These are phyloP conservation scores for Nixonia krombeini DNA, from an alignment of 1,140 invertebrate species.

Conservation along the genomic window DNA sequence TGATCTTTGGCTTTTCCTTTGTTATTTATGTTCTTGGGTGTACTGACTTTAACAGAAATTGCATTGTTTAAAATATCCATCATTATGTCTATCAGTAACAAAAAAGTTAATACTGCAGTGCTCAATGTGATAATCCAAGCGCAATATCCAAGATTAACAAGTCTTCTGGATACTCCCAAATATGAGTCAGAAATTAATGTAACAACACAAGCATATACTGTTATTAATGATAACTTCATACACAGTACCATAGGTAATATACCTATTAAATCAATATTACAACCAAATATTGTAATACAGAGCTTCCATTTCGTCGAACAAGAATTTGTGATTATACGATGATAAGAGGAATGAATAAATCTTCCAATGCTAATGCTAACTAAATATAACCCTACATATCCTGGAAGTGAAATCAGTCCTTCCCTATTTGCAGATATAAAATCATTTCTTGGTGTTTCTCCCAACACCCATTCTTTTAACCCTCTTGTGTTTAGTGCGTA, in stretches of 20 bases:
- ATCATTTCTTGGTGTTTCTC: conserved; percentile 71
- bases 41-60: conserved; percentile 15
- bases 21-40: too few relatives aligned
- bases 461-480: conserved; percentile 82
- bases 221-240: conserved; percentile 63
- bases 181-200: conserved; percentile 68
- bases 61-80: conserved; percentile 50
- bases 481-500: conserved; percentile 74
- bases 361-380: conserved; percentile 79
- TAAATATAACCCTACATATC: conserved; percentile 89
- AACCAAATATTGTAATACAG: conserved; percentile 39
- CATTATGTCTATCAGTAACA: conserved; percentile 74
- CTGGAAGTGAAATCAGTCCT: conserved; percentile 86
- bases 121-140: conserved; percentile 80
- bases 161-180: conserved; percentile 77
- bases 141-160: conserved; percentile 85
- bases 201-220: conserved; percentile 68
- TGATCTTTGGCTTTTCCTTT: conserved; percentile 11
- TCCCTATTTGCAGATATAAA: conserved; percentile 90
- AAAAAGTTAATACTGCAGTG: conserved; percentile 69
- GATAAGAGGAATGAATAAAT: conserved; percentile 70
- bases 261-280: conserved; percentile 43
- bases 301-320: conserved; percentile 26
- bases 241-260: conserved; percentile 56
- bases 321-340: conserved; percentile 53